phyloP scores from a whole-genome alignment of 35 echinoderm and acorn worm species.

The Ophioderma brevispina region DNA sequence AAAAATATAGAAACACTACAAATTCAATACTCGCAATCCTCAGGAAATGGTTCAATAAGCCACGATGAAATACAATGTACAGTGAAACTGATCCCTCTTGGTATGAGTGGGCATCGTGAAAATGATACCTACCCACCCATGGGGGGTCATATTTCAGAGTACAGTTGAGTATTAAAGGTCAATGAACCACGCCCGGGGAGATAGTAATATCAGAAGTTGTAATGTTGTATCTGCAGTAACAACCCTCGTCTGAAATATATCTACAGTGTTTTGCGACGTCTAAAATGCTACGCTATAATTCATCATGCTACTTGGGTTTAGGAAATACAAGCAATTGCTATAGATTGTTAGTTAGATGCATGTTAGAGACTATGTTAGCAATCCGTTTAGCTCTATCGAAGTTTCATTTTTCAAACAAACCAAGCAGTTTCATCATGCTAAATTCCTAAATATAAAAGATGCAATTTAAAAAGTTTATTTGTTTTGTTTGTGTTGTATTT shows the following conservation, averaged over 20 bases:
- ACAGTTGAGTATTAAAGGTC: not conserved
- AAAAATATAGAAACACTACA: not conserved
- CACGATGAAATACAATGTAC: not conserved
- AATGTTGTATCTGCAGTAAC: not conserved
- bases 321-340: not conserved
- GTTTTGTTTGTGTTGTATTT: not conserved
- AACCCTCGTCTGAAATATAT: conserved; percentile 1
- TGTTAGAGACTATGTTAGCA: conserved; percentile 4
- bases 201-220: not conserved
- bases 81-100: not conserved
- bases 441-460: not conserved
- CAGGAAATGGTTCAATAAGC: not conserved
- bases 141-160: not conserved
- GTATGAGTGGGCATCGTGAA: not conserved
- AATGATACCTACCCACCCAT: not conserved
- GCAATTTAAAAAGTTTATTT: not conserved
- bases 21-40: not conserved
- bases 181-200: not conserved
- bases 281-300: not conserved
- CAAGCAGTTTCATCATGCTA: conserved; percentile 1
- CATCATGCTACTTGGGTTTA: not conserved
- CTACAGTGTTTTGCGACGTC: not conserved
- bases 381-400: not conserved
- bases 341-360: conserved; percentile 10
- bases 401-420: not conserved